Percentiles rank a stretch among this genome's conserved stretches.
Conservation (phyloP, 2,797 vertebrate genomes). For the Channallabes apus region DNA sequence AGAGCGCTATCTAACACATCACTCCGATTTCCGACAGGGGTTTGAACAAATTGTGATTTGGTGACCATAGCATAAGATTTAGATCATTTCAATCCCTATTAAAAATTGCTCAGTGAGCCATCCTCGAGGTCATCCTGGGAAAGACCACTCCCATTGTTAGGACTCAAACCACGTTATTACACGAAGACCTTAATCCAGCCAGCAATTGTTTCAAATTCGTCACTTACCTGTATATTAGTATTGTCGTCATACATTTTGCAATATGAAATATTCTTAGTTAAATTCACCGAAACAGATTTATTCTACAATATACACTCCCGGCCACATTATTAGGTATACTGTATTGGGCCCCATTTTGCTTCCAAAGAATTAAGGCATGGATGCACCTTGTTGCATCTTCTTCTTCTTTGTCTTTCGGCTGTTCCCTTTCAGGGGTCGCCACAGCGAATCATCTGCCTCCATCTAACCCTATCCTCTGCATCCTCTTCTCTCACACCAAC, state of each 20-base stretch:
- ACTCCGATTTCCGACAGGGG: background rate
- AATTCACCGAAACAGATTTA: background rate
- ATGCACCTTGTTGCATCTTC: no score
- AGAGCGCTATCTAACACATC: background rate
- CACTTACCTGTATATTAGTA: background rate
- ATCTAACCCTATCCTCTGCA: no score
- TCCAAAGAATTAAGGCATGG: no score
- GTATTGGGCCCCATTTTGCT: no score
- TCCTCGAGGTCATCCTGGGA: background rate
- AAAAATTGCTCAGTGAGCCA: background rate
- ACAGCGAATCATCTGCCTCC: no score
- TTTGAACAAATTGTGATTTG: background rate
- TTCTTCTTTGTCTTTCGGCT: no score
- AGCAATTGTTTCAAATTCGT: background rate
- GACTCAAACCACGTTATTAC: background rate
- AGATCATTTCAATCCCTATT: background rate
- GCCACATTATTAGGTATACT: no score
- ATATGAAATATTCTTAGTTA: background rate
- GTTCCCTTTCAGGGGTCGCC: no score
- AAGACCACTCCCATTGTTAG: background rate
- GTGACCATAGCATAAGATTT: background rate
- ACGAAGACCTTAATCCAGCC: no score
- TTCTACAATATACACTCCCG: background rate
- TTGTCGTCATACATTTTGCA: background rate
- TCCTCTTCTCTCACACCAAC: no score